These are phyloP conservation scores for Busseola fusca DNA, from an alignment of 2,888 invertebrate genomes.

Conservation along the genomic window DNA sequence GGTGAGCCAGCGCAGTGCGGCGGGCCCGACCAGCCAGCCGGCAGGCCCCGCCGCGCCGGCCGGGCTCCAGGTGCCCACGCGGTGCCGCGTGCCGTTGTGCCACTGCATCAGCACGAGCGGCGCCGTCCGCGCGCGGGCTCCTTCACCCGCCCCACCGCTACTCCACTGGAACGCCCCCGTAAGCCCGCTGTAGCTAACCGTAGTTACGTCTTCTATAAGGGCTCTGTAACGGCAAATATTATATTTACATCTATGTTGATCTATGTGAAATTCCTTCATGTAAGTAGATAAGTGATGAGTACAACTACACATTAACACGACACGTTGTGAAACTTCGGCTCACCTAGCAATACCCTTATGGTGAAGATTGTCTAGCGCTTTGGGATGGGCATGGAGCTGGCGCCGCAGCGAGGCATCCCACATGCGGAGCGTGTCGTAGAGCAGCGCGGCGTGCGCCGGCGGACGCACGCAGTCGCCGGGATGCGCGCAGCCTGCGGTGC, in stretches of 20 bases:
- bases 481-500: constrained; percentile 35
- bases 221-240: constrained; percentile 59
- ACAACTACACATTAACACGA: neutral
- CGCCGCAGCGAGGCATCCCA: constrained; percentile 75
- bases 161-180: constrained; percentile 79
- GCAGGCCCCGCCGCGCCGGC: constrained; percentile 77
- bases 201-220: constrained; percentile 68
- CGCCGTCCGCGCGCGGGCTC: constrained; percentile 35
- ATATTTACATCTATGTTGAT: neutral
- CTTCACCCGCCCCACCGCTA: constrained; percentile 45
- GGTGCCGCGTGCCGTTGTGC: constrained; percentile 90
- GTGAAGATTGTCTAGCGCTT: constrained; percentile 76
- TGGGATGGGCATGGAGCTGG: constrained; percentile 65
- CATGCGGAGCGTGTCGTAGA: constrained; percentile 79
- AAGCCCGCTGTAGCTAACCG: constrained; percentile 68
- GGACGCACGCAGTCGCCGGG: constrained; percentile 41
- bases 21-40: constrained; percentile 90
- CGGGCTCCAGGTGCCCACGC: constrained; percentile 81
- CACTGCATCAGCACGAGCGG: constrained; percentile 89
- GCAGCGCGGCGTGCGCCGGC: constrained; percentile 73
- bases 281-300: neutral
- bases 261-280: neutral
- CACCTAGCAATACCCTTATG: constrained; percentile 69
- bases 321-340: constrained; percentile 2
- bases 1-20: constrained; percentile 91